phyloP scores from a whole-genome alignment of 1,140 invertebrate species.

The Cotesia vestalis region DNA sequence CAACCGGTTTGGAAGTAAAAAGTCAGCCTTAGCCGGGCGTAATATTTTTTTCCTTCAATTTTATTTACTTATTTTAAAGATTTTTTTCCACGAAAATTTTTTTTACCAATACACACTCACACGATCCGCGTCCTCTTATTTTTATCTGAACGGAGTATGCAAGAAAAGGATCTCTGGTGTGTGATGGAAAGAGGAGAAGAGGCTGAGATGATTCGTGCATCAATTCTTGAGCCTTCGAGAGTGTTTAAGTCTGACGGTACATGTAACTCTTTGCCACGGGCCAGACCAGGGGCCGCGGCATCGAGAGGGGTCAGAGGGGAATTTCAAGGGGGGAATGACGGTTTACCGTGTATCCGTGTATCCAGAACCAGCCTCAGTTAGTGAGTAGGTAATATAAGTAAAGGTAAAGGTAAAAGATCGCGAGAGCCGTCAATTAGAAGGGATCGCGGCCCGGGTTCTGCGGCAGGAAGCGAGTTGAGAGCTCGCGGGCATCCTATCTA shows the following conservation, averaged over 20 bases:
- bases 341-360: background rate
- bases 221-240: slow-evolving; percentile 12
- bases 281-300: background rate
- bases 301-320: background rate
- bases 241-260: too few relatives aligned
- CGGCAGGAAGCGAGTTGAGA: slow-evolving; percentile 16
- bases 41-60: slow-evolving; percentile 12
- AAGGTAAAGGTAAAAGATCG: slow-evolving; percentile 29
- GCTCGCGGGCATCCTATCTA: slow-evolving; percentile 27
- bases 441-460: slow-evolving; percentile 9
- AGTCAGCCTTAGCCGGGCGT: background rate
- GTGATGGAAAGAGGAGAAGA: background rate
- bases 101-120: background rate
- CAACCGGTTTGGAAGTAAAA: slow-evolving; percentile 15
- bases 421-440: slow-evolving; percentile 38
- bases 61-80: background rate
- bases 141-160: background rate
- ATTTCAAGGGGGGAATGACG: too few relatives aligned
- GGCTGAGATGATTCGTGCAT: slow-evolving; percentile 11
- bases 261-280: too few relatives aligned
- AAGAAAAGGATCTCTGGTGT: background rate
- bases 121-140: too few relatives aligned
- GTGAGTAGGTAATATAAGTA: too few relatives aligned
- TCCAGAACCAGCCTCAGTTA: background rate
- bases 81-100: background rate